These are phyloP conservation scores for Chesias legatella DNA, from an alignment of 2,888 invertebrate species.

Conservation along the genomic window DNA sequence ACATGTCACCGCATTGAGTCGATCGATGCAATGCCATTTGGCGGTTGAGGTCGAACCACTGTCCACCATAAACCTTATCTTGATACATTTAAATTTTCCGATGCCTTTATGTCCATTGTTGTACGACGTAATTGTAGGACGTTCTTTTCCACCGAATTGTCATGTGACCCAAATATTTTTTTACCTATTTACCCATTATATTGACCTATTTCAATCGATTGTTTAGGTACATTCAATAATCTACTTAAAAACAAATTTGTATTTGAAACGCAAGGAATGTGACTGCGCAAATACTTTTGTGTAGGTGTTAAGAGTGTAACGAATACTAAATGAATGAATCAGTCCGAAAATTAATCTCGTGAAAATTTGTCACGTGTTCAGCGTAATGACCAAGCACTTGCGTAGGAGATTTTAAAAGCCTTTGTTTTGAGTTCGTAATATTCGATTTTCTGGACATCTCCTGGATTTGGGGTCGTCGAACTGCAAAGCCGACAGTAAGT, in stretches of 20 bases:
- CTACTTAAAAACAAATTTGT: no score
- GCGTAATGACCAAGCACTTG: constrained; percentile 22
- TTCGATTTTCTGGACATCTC: constrained; percentile 61
- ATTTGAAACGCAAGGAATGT: constrained; percentile 43
- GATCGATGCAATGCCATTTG: constrained; percentile 72
- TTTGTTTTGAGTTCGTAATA: constrained; percentile 55
- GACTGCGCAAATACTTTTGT: constrained; percentile 39
- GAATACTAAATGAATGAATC: constrained; percentile 38
- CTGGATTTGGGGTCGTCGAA: constrained; percentile 69
- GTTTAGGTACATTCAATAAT: no score
- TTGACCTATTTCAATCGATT: no score
- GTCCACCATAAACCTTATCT: constrained; percentile 75
- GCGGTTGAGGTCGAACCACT: constrained; percentile 76
- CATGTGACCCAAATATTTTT: constrained; percentile 70
- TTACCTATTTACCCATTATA: no score
- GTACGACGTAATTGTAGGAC: constrained; percentile 54
- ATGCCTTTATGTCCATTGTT: constrained; percentile 55
- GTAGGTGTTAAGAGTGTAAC: constrained; percentile 13
- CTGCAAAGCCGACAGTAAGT: constrained; percentile 74
- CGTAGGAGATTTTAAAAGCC: constrained; percentile 41
- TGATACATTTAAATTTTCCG: constrained; percentile 63
- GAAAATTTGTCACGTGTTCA: constrained; percentile 41
- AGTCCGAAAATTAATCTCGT: constrained; percentile 32
- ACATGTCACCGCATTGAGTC: constrained; percentile 48
- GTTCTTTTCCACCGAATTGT: constrained; percentile 52